Percentiles rank a stretch among this genome's conserved stretches.
phyloP scores from a whole-genome alignment of 2,888 invertebrate genomes.

The Aromia moschata region DNA sequence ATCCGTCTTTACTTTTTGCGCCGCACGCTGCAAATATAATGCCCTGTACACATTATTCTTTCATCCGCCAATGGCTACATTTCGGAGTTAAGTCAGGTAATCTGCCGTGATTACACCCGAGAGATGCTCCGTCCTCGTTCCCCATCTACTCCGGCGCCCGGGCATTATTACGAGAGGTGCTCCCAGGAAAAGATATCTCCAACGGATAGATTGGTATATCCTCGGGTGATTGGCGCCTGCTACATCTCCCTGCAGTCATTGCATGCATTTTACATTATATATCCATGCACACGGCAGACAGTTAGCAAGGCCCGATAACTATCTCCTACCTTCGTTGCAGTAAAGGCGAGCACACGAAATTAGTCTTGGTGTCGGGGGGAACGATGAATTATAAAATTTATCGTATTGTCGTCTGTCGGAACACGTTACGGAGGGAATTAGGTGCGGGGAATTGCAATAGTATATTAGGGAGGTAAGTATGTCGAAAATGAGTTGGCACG shows the following conservation, averaged over 20 bases:
- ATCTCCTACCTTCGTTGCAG: conserved; percentile 19
- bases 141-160: conserved; percentile 11
- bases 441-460: no score
- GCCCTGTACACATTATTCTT: not conserved
- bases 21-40: not conserved
- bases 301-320: conserved; percentile 36
- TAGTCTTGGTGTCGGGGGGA: conserved; percentile 1
- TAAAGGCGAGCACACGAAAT: conserved; percentile 9
- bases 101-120: conserved; percentile 45
- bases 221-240: conserved; percentile 28
- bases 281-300: conserved; percentile 24
- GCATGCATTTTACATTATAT: conserved; percentile 35
- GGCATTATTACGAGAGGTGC: conserved; percentile 25
- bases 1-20: no score
- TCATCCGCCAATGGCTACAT: conserved; percentile 25
- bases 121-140: conserved; percentile 34
- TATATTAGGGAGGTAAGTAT: no score
- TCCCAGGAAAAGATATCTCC: conserved; percentile 29
- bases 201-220: conserved; percentile 28
- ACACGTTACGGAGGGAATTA: not conserved
- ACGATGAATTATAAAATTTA: conserved; percentile 8
- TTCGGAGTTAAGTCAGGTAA: conserved; percentile 43
- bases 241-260: conserved; percentile 20
- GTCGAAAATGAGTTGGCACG: no score
- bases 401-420: not conserved